A percentile compares a stretch with the other conserved stretches of the same genome.
Evolutionary conservation across 2,888 invertebrate species (phyloP).

Genomic region (Eupithecia exiguata): DNA sequence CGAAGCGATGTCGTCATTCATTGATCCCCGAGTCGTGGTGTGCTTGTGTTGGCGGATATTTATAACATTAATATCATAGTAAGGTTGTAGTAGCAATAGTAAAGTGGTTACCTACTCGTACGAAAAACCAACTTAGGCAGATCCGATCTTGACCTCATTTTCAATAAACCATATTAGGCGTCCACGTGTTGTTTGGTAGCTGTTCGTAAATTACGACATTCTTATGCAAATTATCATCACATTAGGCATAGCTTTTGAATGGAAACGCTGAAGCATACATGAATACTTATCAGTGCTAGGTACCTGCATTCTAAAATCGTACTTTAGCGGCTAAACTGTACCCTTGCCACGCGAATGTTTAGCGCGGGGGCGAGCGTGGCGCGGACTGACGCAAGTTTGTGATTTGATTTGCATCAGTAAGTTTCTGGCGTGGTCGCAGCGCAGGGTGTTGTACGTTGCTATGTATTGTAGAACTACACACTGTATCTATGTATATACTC

Average conservation of each 20-base stretch:
- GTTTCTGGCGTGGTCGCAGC: conserved; percentile 11
- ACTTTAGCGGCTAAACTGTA: neutral
- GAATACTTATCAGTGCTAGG: neutral
- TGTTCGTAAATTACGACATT: conserved; percentile 54
- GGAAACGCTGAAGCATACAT: conserved; percentile 1
- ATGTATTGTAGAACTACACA: conserved; percentile 12
- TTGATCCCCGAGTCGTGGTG: conserved; percentile 13
- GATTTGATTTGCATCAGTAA: conserved; percentile 35
- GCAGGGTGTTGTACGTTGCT: conserved; percentile 10
- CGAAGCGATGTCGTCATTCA: conserved; percentile 10
- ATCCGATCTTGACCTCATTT: conserved; percentile 30
- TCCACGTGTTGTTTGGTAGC: conserved; percentile 43
- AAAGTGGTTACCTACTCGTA: neutral
- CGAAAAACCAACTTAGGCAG: conserved; percentile 10
- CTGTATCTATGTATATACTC: neutral
- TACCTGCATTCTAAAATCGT: neutral
- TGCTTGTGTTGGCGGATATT: conserved; percentile 23
- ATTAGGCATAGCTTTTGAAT: neutral
- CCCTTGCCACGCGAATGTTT: neutral
- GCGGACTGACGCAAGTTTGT: conserved; percentile 27
- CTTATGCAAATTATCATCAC: conserved; percentile 56
- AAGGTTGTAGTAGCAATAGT: neutral
- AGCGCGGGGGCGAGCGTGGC: conserved; percentile 17
- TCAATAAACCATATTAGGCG: conserved; percentile 48
- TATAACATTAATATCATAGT: conserved; percentile 22